Evolutionary conservation across 2,113 vertebrate genomes (phyloP).

Genomic region (Xiphorhynchus elegans): DNA sequence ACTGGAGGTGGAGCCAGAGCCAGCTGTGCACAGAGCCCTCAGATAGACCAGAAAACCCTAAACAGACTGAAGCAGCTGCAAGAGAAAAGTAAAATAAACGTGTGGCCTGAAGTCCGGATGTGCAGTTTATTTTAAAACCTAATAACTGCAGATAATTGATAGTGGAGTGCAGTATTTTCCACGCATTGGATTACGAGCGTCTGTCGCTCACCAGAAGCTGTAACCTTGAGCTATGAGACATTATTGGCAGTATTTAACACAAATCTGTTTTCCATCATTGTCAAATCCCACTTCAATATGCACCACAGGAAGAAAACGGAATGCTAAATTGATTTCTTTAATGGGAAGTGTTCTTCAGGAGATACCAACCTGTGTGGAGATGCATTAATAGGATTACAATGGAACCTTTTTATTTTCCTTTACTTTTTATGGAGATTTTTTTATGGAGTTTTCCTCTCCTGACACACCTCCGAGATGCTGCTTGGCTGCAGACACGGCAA

Average conservation of each 20-base stretch:
- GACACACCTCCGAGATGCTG: neutral
- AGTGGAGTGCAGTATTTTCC: constrained; percentile 41
- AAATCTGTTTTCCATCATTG: constrained; percentile 77
- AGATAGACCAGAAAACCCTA: neutral
- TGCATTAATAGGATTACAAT: constrained; percentile 60
- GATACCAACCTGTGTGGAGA: constrained; percentile 54
- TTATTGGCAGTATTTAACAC: constrained; percentile 77
- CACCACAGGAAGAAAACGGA: constrained; percentile 66
- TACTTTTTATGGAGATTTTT: constrained; percentile 3
- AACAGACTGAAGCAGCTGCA: neutral
- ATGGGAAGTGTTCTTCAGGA: constrained; percentile 67
- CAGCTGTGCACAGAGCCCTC: neutral
- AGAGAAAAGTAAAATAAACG: neutral
- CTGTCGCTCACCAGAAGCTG: constrained; percentile 53
- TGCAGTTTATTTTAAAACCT: constrained; percentile 44
- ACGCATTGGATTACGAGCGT: constrained; percentile 50
- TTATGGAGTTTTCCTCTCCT: neutral
- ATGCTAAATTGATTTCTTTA: constrained; percentile 75
- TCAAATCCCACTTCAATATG: constrained; percentile 74
- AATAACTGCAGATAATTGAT: constrained; percentile 62
- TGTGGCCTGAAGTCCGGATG: constrained; percentile 23
- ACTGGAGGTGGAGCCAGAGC: neutral
- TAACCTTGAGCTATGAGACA: constrained; percentile 75
- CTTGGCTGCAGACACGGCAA: neutral
- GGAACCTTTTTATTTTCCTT: constrained; percentile 22